Base-by-base conservation (phyloP, 2,888 invertebrate species). In the Cheilosia vernalis region DNA sequence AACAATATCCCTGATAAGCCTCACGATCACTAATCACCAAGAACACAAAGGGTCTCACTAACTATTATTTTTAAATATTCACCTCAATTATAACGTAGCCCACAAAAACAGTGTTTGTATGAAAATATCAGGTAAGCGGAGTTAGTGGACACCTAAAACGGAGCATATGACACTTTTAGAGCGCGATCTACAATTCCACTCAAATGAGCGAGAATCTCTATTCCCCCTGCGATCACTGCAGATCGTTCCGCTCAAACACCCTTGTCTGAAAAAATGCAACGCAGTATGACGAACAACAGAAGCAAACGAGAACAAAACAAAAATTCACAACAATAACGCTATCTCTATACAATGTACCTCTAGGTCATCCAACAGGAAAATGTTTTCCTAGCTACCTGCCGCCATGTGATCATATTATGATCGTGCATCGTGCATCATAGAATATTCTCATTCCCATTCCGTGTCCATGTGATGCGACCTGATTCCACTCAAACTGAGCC, bases 321-420 rank as follows among this genome's bases (percentile, higher is more conserved):
- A 21, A 42, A 66, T n/a, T 53, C 44, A 61, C 5, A 63, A 63
- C 63, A 73, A 63, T 73, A 44, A 63, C 61, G 63, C 17, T 51
- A 13, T 37, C 4, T 37, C 37, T 37, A 37, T 37, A 37, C 10
- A 10, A 37, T 3, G 4, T 33, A 10, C 13, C 63, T 73, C 63
- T 73, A 63, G 74, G 74, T 74, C 74, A 74, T 55, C 63, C 73
- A 47, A 74, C 63, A 64, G 73, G 55, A 64, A 64, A 42, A 70
- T 49, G 30, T 49, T 15, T 24, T 17, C 37, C 4, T 33, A 63
- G 44, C 64, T 74, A 74, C 74, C 74, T 64, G 63, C 63, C n/a
- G 44, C 44, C 15, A 13, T 37, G 17, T 17, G 17, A 30, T 21
- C 61, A 44, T 72, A 51, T 72, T 55, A n/a, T n/a, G n/a, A n/a